A percentile compares a stretch with the other conserved stretches of the same genome.
These are phyloP conservation scores for Turritopsis rubra DNA, from an alignment of 30 jellyfish, hydroid and myxozoan genomes.

Conservation along the genomic window DNA sequence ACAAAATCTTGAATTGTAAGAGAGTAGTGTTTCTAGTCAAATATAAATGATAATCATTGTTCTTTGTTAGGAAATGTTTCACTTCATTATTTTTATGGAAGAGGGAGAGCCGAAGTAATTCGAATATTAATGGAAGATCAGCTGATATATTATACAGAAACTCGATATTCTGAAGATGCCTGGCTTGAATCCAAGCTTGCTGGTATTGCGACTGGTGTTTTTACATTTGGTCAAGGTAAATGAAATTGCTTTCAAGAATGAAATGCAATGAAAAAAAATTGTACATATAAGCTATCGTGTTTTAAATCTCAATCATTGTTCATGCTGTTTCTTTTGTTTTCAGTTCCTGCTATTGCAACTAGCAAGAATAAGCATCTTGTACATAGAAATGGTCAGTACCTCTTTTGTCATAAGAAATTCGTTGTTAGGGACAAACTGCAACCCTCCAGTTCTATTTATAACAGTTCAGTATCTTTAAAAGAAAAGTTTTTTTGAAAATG, in stretches of 20 bases:
- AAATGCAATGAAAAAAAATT: neutral
- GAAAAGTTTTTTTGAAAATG: no score
- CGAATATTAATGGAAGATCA: constrained; percentile 80
- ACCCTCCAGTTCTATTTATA: no score
- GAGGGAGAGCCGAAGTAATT: constrained; percentile 86
- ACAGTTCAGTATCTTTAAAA: no score
- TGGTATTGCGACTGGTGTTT: constrained; percentile 64
- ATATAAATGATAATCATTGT: no score
- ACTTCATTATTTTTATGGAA: constrained; percentile 74
- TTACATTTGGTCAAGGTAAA: constrained; percentile 85
- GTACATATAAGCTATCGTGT: neutral
- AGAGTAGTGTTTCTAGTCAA: no score
- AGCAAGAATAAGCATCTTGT: constrained; percentile 42
- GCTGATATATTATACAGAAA: constrained; percentile 57
- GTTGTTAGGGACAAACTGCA: no score
- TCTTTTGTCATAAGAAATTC: neutral
- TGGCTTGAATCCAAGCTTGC: constrained; percentile 67
- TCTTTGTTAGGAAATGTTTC: constrained; percentile 72
- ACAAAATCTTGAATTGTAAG: no score
- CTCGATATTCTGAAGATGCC: constrained; percentile 49
- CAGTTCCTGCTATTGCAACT: constrained; percentile 68
- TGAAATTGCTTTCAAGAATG: no score
- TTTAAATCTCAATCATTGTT: neutral
- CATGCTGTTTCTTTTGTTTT: neutral
- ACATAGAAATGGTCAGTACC: constrained; percentile 36